phyloP scores from a whole-genome alignment of 2,113 vertebrate genomes.

The Pteropus alecto region DNA sequence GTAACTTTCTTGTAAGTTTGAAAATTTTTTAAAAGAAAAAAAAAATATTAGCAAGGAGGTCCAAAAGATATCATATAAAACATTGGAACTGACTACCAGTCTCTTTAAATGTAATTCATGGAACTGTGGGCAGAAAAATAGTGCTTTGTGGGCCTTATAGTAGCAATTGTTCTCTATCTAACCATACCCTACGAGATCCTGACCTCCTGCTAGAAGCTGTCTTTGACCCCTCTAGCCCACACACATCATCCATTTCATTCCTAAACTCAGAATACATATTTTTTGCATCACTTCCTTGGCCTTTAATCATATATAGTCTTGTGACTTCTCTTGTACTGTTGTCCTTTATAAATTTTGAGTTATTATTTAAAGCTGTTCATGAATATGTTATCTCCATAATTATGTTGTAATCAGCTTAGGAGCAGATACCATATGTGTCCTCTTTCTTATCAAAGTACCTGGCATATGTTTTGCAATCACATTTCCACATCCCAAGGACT shows the following conservation, averaged over 20 bases:
- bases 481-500: conserved; percentile 17
- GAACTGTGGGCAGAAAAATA: background rate
- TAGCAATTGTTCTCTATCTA: background rate
- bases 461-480: conserved; percentile 3
- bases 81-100: background rate
- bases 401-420: background rate
- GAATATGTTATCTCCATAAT: conserved; percentile 1
- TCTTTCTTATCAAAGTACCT: background rate
- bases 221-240: background rate
- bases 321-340: conserved; percentile 11
- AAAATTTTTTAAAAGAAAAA: conserved; percentile 13
- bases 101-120: conserved; percentile 16
- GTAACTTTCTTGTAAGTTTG: background rate
- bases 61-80: conserved; percentile 4
- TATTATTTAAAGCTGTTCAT: conserved; percentile 29
- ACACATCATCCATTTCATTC: background rate
- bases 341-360: background rate
- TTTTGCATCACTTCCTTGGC: background rate
- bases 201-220: background rate
- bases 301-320: background rate
- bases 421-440: background rate
- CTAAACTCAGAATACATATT: background rate
- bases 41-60: background rate
- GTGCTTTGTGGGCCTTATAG: background rate
- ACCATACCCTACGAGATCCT: background rate